Conservation (phyloP, 2,888 invertebrate genomes). For the Drosophila leonis region DNA sequence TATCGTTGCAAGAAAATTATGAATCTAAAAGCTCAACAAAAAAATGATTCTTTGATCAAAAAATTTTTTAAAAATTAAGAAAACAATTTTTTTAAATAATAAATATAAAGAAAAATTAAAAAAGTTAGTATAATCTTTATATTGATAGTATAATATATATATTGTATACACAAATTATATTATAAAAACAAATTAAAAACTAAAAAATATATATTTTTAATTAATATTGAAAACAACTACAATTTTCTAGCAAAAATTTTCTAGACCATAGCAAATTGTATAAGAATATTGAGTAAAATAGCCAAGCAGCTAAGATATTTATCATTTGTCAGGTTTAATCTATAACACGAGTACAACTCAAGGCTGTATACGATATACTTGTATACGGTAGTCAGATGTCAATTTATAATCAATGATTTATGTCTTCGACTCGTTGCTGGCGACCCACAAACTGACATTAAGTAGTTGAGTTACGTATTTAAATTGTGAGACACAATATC, state of each 20-base stretch:
- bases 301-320: slow-evolving; percentile 1
- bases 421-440: slow-evolving; percentile 15
- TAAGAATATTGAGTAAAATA: not conserved
- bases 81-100: too few relatives aligned
- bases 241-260: not conserved
- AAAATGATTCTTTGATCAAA: too few relatives aligned
- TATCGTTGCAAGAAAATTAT: too few relatives aligned
- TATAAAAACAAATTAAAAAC: not conserved
- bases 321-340: not conserved
- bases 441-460: slow-evolving; percentile 58
- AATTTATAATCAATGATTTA: slow-evolving; percentile 46
- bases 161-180: too few relatives aligned
- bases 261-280: too few relatives aligned
- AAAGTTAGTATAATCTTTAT: too few relatives aligned
- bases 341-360: not conserved
- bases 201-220: not conserved
- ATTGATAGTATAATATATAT: too few relatives aligned
- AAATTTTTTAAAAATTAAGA: too few relatives aligned
- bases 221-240: not conserved
- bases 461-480: slow-evolving; percentile 37
- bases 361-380: not conserved
- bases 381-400: slow-evolving; percentile 7
- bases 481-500: slow-evolving; percentile 38
- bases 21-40: too few relatives aligned
- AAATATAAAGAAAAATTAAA: too few relatives aligned